Evolutionary conservation across 1,140 invertebrate genomes (phyloP).

Genomic region (Zaprionus capensis): DNA sequence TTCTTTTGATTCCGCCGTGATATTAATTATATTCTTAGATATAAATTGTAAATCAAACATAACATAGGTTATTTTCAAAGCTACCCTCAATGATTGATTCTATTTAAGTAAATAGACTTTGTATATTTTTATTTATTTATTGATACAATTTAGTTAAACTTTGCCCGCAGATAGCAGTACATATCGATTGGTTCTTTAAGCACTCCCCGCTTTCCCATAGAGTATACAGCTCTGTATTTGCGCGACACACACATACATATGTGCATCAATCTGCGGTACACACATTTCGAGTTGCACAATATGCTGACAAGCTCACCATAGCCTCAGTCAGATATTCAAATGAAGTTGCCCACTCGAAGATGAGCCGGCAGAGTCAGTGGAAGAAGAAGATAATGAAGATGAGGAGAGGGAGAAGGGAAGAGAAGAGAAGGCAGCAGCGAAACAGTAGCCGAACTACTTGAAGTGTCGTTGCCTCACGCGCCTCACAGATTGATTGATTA

Average conservation of each 20-base stretch:
- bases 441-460: slow-evolving; percentile 72
- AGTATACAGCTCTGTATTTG: not conserved
- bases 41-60: no score
- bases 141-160: not conserved
- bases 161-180: not conserved
- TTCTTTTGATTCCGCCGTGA: not conserved
- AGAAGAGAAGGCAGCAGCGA: slow-evolving; percentile 30
- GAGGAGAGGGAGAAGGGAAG: not conserved
- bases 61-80: no score
- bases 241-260: not conserved
- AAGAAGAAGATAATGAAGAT: not conserved
- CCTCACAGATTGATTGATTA: slow-evolving; percentile 82
- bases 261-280: not conserved
- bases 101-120: no score
- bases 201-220: not conserved
- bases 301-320: not conserved
- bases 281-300: slow-evolving; percentile 10
- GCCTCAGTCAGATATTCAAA: slow-evolving; percentile 35
- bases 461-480: slow-evolving; percentile 47
- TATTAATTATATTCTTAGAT: no score
- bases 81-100: no score
- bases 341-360: slow-evolving; percentile 14
- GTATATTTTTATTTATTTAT: not conserved
- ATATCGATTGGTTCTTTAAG: not conserved
- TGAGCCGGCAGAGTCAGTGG: slow-evolving; percentile 2